Evolutionary conservation across 2,113 vertebrate genomes (phyloP).

Genomic region (Poecile atricapillus): DNA sequence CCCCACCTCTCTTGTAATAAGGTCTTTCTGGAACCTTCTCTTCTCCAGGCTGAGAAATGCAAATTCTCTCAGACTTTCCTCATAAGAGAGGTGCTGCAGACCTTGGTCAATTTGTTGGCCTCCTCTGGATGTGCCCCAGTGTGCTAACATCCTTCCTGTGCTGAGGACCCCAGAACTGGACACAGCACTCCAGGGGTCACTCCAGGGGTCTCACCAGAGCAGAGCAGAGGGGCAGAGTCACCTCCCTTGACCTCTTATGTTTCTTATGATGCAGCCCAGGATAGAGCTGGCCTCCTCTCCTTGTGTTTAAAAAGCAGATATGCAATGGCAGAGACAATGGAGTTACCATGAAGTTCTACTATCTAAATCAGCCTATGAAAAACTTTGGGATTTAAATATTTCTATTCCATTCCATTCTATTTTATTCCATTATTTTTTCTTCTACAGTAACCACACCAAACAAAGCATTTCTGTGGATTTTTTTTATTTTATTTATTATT

Average conservation of each 20-base stretch:
- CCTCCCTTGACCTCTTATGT: background rate
- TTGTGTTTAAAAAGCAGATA: background rate
- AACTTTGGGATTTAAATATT: background rate
- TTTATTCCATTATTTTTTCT: background rate
- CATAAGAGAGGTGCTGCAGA: background rate
- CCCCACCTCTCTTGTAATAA: background rate
- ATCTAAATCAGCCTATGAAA: background rate
- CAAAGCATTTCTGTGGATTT: background rate
- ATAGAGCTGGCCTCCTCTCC: background rate
- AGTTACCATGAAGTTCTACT: background rate
- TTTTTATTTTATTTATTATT: background rate
- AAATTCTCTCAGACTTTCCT: background rate
- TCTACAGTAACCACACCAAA: background rate
- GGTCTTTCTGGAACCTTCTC: background rate
- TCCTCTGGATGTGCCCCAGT: background rate
- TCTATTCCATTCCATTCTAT: background rate
- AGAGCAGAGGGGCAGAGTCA: background rate
- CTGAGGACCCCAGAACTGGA: background rate
- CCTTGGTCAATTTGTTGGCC: background rate
- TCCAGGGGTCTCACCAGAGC: too few species aligned
- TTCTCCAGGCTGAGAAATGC: background rate
- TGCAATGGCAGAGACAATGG: background rate
- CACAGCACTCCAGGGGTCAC: background rate
- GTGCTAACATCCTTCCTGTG: accelerated
- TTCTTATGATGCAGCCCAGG: background rate